phyloP scores from a whole-genome alignment of 2,797 vertebrate species.

The Onychomys leucogaster region DNA sequence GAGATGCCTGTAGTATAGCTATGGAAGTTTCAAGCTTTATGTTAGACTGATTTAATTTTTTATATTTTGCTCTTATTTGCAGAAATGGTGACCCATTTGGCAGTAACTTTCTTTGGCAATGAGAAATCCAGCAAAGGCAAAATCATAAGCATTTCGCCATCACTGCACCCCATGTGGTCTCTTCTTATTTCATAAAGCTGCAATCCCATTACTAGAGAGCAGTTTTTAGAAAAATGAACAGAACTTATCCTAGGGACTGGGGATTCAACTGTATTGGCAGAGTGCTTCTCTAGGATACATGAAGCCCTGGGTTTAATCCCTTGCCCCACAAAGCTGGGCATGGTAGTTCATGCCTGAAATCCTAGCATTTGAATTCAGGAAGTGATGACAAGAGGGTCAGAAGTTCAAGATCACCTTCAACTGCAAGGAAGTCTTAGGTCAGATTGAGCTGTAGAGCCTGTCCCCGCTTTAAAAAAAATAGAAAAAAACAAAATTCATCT shows the following conservation, averaged over 20 bases:
- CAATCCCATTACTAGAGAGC: background rate
- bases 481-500: background rate
- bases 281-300: background rate
- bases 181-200: background rate
- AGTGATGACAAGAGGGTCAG: no score
- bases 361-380: background rate
- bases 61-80: background rate
- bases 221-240: background rate
- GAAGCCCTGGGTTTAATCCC: background rate
- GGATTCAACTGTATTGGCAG: background rate
- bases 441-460: background rate
- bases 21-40: background rate
- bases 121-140: background rate
- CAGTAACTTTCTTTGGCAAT: background rate
- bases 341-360: no score
- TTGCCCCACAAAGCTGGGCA: background rate
- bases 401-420: background rate
- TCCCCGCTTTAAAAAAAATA: background rate
- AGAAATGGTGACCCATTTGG: background rate
- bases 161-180: background rate
- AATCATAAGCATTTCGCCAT: background rate
- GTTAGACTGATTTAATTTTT: background rate
- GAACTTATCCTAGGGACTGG: background rate
- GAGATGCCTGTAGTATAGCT: background rate
- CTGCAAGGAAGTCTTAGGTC: background rate